Conservation (phyloP, 2,113 vertebrate genomes). For the Parus major region DNA sequence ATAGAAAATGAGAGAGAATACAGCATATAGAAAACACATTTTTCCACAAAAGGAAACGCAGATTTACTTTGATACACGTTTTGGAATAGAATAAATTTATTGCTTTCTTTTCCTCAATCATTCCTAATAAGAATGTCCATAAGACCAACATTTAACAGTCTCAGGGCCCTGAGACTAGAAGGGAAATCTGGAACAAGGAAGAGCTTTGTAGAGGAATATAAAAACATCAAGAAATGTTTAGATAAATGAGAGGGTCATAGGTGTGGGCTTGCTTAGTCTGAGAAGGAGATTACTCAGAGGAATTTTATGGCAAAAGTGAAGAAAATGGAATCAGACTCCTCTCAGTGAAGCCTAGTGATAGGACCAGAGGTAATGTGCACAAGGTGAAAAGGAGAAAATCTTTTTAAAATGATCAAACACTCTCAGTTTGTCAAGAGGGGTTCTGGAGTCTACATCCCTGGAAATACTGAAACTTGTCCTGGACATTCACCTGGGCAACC, state of each 20-base stretch:
- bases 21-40: background rate
- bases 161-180: background rate
- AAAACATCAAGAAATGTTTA: background rate
- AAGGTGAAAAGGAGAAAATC: background rate
- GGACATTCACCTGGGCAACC: background rate
- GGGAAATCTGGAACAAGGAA: background rate
- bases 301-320: background rate
- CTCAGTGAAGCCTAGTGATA: background rate
- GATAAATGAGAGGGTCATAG: background rate
- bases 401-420: background rate
- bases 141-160: background rate
- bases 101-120: background rate
- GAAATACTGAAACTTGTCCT: fast-evolving
- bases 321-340: background rate
- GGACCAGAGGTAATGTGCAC: background rate
- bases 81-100: background rate
- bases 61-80: background rate
- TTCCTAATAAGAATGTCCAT: background rate
- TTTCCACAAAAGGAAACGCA: background rate
- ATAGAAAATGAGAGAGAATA: background rate
- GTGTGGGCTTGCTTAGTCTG: background rate
- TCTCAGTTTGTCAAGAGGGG: background rate
- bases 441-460: background rate
- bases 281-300: background rate
- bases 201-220: background rate